These are phyloP conservation scores for Odontocerum albicorne DNA, from an alignment of 2,888 invertebrate genomes.

Conservation along the genomic window DNA sequence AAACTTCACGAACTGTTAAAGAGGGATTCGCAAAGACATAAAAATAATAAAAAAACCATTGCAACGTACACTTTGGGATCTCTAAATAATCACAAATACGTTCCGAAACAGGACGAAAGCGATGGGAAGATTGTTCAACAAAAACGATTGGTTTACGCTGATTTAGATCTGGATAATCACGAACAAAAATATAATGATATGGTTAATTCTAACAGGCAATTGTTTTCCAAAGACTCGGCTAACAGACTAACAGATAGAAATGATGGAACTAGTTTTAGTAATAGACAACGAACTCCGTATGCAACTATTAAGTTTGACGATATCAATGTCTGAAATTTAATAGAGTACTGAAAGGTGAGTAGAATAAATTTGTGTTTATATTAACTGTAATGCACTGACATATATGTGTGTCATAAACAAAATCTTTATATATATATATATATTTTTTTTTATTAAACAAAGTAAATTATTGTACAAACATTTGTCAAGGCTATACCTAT, in stretches of 20 bases:
- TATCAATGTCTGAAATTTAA: conserved; percentile 44
- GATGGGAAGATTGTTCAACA: conserved; percentile 41
- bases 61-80: conserved; percentile 31
- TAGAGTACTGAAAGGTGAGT: conserved; percentile 2
- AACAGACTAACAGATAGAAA: conserved; percentile 30
- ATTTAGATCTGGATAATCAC: conserved; percentile 58
- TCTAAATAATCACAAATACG: conserved; percentile 29
- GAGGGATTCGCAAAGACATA: conserved; percentile 20
- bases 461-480: too few relatives aligned
- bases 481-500: too few relatives aligned
- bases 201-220: conserved; percentile 58
- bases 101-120: conserved; percentile 37
- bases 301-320: conserved; percentile 68
- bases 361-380: too few relatives aligned
- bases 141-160: conserved; percentile 58
- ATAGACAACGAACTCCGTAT: conserved; percentile 59
- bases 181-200: conserved; percentile 60
- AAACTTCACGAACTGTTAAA: conserved; percentile 32
- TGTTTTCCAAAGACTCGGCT: conserved; percentile 54
- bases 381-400: too few relatives aligned
- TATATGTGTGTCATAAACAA: too few relatives aligned
- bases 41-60: conserved; percentile 5
- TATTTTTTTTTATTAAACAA: too few relatives aligned
- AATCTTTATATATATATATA: too few relatives aligned
- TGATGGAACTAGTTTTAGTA: conserved; percentile 12